These are phyloP conservation scores for Cinara cedri DNA, from an alignment of 2,888 invertebrate genomes.

Conservation along the genomic window DNA sequence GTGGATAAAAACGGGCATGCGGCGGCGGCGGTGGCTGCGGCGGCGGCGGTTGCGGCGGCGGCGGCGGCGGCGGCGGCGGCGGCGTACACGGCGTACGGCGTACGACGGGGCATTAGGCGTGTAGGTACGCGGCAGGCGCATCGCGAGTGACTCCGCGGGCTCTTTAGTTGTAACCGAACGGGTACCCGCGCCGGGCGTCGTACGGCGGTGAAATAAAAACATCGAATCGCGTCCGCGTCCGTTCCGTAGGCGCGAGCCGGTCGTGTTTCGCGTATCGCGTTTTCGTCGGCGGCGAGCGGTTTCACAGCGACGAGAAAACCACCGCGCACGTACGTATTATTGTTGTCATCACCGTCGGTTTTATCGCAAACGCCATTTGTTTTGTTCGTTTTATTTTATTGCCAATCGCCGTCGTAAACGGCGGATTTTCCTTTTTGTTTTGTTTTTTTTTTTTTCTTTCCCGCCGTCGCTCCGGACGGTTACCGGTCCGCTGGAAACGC, in stretches of 20 bases:
- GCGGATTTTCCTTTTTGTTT: no score
- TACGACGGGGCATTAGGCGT: not conserved
- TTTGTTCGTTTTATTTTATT: no score
- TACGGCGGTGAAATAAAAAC: not conserved
- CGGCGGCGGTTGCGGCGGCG: no score
- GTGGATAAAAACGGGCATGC: constrained; percentile 35
- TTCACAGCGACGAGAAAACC: not conserved
- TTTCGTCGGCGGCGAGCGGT: not conserved
- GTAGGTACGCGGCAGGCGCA: constrained; percentile 6
- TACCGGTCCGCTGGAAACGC: no score
- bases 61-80: no score
- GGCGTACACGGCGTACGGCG: not conserved
- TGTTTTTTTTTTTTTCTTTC: no score
- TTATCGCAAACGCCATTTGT: no score
- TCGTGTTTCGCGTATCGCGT: constrained; percentile 27
- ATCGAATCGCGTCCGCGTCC: no score
- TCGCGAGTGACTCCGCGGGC: constrained; percentile 49
- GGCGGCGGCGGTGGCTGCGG: no score
- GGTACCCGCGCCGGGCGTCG: constrained; percentile 41
- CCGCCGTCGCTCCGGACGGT: no score
- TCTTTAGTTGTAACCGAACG: constrained; percentile 47
- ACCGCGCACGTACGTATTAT: not conserved
- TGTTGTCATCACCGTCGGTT: no score
- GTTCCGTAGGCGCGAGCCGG: constrained; percentile 40
- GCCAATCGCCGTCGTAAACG: no score